Base-by-base conservation (phyloP, 2,888 invertebrate species). In the Tetrapedia diversipes region DNA sequence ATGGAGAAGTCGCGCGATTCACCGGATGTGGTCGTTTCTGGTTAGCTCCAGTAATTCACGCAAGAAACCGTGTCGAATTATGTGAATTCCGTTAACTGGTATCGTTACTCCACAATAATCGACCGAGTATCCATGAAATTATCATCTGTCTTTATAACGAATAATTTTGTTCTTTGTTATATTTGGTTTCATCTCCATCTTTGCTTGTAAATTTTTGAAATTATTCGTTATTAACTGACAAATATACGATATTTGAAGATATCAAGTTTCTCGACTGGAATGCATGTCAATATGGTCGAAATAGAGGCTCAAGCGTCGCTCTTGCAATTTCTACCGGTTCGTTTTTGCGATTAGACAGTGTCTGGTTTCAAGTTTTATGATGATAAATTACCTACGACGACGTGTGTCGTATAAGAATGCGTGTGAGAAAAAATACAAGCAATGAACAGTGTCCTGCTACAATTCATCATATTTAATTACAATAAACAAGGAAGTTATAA, bases 11-110 rank as follows among this genome's bases (percentile, higher is more conserved):
- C 43, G 34, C 16, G 32, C 49, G 60, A 57, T 66, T 65, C 68
- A 37, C 81, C 82, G 82, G 84, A 83, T 81, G 79, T 53, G 65
- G 43, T 47, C 76, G 73, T 83, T 82, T 83, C 76, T 78, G 53
- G 45, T 37, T n/a, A 43, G 57, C 64, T 64, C 61, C 60, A 51
- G n/a, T 73, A 83, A 83, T 83, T 83, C 63, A 64, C 19, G 27
- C 72, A 83, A 77, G 78, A 63, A 82, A 74, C 80, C 63, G 49
- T 32, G 70, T 63, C 77, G 61, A 73, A 82, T 82, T 80, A 73
- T 61, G 70, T 66, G 77, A 61, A 81, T 79, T 79, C 70, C 73
- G n/a, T 22, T 61, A 32, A 54, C 22, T 8, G 34, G 45, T 49
- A 54, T 41, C n/a, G n/a, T 19, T 39, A 41, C 69, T 72, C 71